Conservation (phyloP, 2,888 invertebrate species). For the Sesamia inferens region DNA sequence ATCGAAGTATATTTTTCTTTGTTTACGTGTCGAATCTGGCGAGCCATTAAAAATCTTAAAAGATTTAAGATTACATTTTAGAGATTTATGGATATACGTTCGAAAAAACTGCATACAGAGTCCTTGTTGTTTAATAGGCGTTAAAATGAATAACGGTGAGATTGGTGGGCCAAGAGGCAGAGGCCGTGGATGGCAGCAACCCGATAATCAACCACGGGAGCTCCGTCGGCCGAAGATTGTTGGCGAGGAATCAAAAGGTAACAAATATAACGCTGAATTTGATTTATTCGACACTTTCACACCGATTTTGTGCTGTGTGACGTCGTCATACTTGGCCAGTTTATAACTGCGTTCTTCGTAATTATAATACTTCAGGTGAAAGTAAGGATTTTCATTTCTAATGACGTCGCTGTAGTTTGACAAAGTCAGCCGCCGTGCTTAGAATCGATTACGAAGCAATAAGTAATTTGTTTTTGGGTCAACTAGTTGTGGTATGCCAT, state of each 20-base stretch:
- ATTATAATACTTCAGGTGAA: constrained; percentile 84
- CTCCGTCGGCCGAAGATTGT: constrained; percentile 84
- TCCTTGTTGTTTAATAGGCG: constrained; percentile 68
- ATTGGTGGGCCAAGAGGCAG: constrained; percentile 87
- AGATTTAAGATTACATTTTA: constrained; percentile 59
- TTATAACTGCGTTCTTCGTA: constrained; percentile 76
- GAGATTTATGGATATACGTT: constrained; percentile 82
- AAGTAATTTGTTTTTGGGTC: constrained; percentile 65
- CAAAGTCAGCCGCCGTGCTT: constrained; percentile 73
- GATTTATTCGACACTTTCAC: constrained; percentile 70
- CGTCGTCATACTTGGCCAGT: constrained; percentile 77
- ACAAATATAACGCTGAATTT: constrained; percentile 44
- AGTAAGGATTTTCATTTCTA: constrained; percentile 86
- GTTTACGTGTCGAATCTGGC: constrained; percentile 87
- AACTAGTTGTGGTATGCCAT: constrained; percentile 46
- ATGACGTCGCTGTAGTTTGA: constrained; percentile 84
- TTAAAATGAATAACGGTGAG: constrained; percentile 89
- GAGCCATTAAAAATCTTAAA: constrained; percentile 64
- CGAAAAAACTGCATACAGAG: constrained; percentile 67
- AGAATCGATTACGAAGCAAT: constrained; percentile 64
- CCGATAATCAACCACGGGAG: constrained; percentile 85
- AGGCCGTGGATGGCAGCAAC: constrained; percentile 88
- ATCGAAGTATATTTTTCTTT: constrained; percentile 84
- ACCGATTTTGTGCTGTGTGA: constrained; percentile 69
- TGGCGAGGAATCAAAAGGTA: constrained; percentile 83